Evolutionary conservation across 2,797 vertebrate genomes (phyloP).

Genomic region (Spatula clypeata): DNA sequence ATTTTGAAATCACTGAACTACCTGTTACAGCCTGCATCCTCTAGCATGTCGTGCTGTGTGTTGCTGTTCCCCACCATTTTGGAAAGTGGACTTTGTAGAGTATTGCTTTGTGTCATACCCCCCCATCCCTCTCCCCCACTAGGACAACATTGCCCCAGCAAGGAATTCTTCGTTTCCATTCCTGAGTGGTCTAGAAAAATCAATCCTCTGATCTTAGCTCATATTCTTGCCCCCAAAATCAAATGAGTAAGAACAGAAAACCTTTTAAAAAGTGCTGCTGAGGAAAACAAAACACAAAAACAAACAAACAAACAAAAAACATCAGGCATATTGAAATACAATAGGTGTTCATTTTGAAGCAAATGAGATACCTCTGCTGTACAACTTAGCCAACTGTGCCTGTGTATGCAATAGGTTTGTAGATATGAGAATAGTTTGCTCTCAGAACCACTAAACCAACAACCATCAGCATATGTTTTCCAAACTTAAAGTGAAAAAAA

Average conservation of each 20-base stretch:
- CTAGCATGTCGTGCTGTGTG: rapidly evolving
- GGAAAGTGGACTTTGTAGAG: neutral
- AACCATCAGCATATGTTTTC: neutral
- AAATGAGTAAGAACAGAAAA: neutral
- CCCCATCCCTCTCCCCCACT: neutral
- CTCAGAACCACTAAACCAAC: neutral
- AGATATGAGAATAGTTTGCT: neutral
- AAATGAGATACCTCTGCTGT: neutral
- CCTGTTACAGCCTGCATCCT: neutral
- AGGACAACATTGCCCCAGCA: neutral
- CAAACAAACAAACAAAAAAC: neutral
- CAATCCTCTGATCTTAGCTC: neutral
- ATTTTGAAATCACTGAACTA: neutral
- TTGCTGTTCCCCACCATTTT: neutral
- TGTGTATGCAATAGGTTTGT: neutral
- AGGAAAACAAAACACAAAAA: neutral
- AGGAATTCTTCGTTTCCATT: neutral
- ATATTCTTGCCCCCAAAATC: neutral
- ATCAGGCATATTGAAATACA: neutral
- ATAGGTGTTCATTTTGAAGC: neutral
- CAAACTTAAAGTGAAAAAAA: neutral
- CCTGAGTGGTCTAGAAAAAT: neutral
- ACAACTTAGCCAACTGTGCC: neutral
- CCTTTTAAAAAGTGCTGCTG: neutral
- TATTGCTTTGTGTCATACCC: neutral